phyloP scores from a whole-genome alignment of 2,113 vertebrate genomes.

The Crotalus helleri region DNA sequence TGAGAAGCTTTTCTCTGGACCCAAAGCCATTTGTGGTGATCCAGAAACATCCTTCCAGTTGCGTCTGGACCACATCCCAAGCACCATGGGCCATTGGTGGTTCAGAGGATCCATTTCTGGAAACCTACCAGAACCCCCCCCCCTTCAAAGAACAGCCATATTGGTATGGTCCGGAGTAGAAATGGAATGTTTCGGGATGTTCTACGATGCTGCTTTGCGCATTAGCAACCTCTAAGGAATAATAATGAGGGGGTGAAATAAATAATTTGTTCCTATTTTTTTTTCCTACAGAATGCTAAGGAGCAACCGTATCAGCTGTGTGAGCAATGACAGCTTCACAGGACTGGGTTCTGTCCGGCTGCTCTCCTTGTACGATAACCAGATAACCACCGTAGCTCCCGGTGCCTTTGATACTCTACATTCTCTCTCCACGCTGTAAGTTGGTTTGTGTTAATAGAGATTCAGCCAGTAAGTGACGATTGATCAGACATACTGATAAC shows the following conservation, averaged over 20 bases:
- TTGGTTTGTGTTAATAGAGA: background rate
- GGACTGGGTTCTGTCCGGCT: slow-evolving; percentile 93
- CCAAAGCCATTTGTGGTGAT: background rate
- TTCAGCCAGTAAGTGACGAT: background rate
- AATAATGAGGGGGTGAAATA: slow-evolving; percentile 20
- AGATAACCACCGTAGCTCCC: slow-evolving; percentile 89
- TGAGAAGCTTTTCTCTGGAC: background rate
- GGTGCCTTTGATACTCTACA: slow-evolving; percentile 94
- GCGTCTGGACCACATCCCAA: background rate
- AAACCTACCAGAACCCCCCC: background rate
- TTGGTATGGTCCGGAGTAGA: background rate
- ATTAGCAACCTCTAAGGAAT: background rate
- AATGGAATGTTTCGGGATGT: background rate
- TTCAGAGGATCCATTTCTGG: background rate
- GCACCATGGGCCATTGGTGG: background rate
- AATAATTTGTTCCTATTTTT: slow-evolving; percentile 9
- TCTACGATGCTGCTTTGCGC: background rate
- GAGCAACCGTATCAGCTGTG: slow-evolving; percentile 94
- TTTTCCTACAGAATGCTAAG: slow-evolving; percentile 84
- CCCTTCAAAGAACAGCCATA: background rate
- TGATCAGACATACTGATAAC: background rate
- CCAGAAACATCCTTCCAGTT: background rate
- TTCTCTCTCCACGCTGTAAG: slow-evolving; percentile 94
- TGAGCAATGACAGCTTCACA: slow-evolving; percentile 92
- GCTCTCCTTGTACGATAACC: slow-evolving; percentile 96